Base-by-base conservation (phyloP, 1,140 invertebrate genomes). In the Zophobas atratus region DNA sequence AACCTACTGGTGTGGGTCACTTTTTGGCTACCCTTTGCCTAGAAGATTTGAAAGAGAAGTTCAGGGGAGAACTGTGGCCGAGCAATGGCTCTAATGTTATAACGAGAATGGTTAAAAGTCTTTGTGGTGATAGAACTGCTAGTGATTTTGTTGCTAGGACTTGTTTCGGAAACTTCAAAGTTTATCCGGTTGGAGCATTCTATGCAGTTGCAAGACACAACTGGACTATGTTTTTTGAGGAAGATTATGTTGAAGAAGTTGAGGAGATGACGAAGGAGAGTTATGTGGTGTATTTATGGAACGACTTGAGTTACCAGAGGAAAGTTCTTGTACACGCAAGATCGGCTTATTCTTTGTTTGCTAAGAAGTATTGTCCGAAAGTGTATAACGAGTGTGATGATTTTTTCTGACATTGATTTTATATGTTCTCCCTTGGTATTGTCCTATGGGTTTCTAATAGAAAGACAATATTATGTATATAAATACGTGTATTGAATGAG, bases 81-180 rank as follows among this genome's bases (percentile, higher is more conserved):
- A 88, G 92, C 80, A 94, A 94, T 81, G 93, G 93, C 0, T 93
- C 93, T 0, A 91, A 92, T 0, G 92, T 94, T 0, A 91, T 95
- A 20, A 94, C 93, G 0, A 89, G 84, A 57, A 88, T 91, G 93
- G 1, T 87, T 90, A 79, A 87, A 89, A 70, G 83, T 91, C 5
- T 94, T 93, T 78, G 84, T 85, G 1, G 89, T 88, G 0, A 84
- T 88, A 70, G 86, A 90, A 20, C 20, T 1, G 86, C 89, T 0
- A 82, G 84, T n/a, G 79, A 90, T 35, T 93, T 94, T 92, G 88
- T 89, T 0, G 81, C 85, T 0, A 85, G 87, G 53, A 88, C 87
- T 2, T 94, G 93, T 63, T 77, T 84, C 88, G 73, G 91, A 2
- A 20, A 20, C n/a, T 51, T 51, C 20, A 51, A 20, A 20, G 49